These are phyloP conservation scores for Drosophila neocordata DNA, from an alignment of 1,140 invertebrate species.

Conservation along the genomic window DNA sequence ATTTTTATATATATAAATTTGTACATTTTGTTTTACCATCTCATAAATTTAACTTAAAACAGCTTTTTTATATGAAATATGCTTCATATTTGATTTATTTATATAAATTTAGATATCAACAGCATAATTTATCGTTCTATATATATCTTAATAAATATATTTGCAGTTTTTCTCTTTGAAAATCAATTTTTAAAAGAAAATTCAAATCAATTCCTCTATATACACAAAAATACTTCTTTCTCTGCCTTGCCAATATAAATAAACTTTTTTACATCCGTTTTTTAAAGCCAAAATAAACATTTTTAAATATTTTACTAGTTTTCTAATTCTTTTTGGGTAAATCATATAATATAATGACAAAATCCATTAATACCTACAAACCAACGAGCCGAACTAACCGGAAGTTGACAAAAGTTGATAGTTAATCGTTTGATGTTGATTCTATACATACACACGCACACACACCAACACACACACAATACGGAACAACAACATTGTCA, in stretches of 20 bases:
- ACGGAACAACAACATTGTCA: neutral
- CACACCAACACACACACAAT: neutral
- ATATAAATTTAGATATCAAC: too few species aligned
- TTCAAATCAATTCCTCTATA: too few species aligned
- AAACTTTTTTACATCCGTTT: slow-evolving; percentile 6
- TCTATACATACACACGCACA: slow-evolving; percentile 21
- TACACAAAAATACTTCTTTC: too few species aligned
- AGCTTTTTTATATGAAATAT: too few species aligned
- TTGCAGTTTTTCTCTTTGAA: too few species aligned
- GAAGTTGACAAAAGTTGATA: slow-evolving; percentile 77
- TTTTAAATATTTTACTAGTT: slow-evolving; percentile 23
- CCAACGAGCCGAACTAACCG: slow-evolving; percentile 67
- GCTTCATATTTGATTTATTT: too few species aligned
- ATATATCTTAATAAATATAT: too few species aligned
- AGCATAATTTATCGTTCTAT: too few species aligned
- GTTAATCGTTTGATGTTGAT: slow-evolving; percentile 48
- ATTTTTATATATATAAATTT: neutral
- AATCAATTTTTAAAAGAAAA: too few species aligned
- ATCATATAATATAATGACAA: slow-evolving; percentile 44
- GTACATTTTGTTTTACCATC: too few species aligned
- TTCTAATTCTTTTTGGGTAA: slow-evolving; percentile 29
- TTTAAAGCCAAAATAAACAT: slow-evolving; percentile 8
- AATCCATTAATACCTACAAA: slow-evolving; percentile 58
- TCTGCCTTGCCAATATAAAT: neutral
- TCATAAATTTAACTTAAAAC: too few species aligned